phyloP scores from a whole-genome alignment of 2,797 vertebrate genomes.

The Sebastiscus tertius region DNA sequence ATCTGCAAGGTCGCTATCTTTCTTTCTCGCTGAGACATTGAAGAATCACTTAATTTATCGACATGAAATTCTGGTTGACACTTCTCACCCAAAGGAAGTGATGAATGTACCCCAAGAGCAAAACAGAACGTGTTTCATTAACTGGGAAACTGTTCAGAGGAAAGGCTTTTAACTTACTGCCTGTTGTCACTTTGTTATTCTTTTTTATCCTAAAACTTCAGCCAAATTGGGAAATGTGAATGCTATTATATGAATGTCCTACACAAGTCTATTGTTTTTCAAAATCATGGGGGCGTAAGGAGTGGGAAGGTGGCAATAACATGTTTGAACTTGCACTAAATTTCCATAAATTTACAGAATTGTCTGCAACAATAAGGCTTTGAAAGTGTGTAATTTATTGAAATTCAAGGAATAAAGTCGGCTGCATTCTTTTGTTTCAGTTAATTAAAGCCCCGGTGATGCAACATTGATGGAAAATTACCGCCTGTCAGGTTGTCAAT shows the following conservation, averaged over 20 bases:
- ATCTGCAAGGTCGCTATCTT: neutral
- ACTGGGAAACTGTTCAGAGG: neutral
- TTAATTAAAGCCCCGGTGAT: constrained; percentile 46
- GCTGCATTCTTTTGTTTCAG: constrained; percentile 37
- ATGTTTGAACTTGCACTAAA: constrained; percentile 8
- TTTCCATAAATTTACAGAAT: constrained; percentile 3
- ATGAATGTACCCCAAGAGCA: neutral
- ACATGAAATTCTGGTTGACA: neutral
- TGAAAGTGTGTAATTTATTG: constrained; percentile 13
- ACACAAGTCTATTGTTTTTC: constrained; percentile 29
- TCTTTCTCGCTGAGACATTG: neutral
- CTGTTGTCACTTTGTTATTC: neutral
- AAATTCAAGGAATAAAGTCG: constrained; percentile 24
- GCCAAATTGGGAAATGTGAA: neutral
- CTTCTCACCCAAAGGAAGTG: neutral
- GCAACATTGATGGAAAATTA: constrained; percentile 41
- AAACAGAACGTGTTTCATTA: neutral
- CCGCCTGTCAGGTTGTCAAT: constrained; percentile 35
- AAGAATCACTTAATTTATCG: neutral
- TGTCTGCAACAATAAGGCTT: neutral
- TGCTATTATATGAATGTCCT: constrained; percentile 16
- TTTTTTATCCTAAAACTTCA: neutral
- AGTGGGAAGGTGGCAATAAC: constrained; percentile 40
- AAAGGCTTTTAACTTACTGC: neutral
- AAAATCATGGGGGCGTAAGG: neutral